Percentiles rank a stretch among this genome's conserved stretches.
These are phyloP conservation scores for Criorhina ranunculi DNA, from an alignment of 2,888 invertebrate genomes.

Conservation along the genomic window DNA sequence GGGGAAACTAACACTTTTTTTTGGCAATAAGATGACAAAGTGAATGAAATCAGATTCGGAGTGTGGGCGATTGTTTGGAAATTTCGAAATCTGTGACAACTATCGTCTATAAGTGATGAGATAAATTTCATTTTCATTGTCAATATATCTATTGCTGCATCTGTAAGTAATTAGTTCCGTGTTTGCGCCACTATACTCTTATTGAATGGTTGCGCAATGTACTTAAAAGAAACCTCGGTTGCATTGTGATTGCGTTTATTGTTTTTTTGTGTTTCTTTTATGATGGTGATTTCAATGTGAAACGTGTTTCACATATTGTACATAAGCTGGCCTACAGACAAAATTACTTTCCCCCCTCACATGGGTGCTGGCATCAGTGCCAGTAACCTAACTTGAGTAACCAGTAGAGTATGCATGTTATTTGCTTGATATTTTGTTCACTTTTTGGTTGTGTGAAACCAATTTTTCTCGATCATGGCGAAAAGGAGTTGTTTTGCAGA, in stretches of 20 bases:
- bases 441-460: not conserved
- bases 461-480: not conserved
- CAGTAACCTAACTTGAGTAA: slow-evolving; percentile 21
- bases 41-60: slow-evolving; percentile 12
- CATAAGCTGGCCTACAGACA: slow-evolving; percentile 37
- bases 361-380: slow-evolving; percentile 30
- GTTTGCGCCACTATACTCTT: slow-evolving; percentile 22
- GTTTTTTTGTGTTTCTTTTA: slow-evolving; percentile 43
- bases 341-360: slow-evolving; percentile 50
- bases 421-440: not conserved
- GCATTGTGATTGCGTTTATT: slow-evolving; percentile 55
- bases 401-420: not conserved
- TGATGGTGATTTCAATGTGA: slow-evolving; percentile 57
- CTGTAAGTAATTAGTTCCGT: slow-evolving; percentile 44
- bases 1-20: slow-evolving; percentile 12
- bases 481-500: not conserved
- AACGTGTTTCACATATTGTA: slow-evolving; percentile 66
- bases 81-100: not conserved
- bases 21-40: slow-evolving; percentile 35
- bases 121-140: slow-evolving; percentile 52
- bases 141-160: slow-evolving; percentile 33
- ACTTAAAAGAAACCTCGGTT: slow-evolving; percentile 43
- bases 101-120: slow-evolving; percentile 7
- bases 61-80: slow-evolving; percentile 14
- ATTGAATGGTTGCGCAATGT: slow-evolving; percentile 40